Evolutionary conservation across 2,113 vertebrate species (phyloP), one percentile per base, ranked within the genome.

Genomic region (Nothobranchius kuhntae): DNA sequence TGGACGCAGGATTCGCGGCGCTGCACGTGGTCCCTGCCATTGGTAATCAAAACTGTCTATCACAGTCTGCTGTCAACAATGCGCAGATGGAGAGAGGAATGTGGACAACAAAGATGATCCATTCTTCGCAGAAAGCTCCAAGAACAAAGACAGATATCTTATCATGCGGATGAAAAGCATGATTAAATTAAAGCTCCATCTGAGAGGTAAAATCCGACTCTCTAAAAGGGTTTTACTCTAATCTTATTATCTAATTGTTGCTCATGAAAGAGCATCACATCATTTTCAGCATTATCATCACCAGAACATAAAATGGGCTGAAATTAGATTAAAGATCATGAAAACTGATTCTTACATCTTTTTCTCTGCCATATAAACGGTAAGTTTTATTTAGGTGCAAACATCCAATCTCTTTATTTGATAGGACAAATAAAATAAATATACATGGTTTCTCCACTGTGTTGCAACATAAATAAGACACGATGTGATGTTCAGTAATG

Each of bases 71-170:
- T 74, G 82, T 87, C 85, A 89, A 85, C 88, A 85, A 77, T 76
- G 65, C 74, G 82, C 87, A 86, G 87, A 85, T 82, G 77, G 77
- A 35, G 69, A 21, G 26, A 48, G 35, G 62, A 66, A 51, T 14
- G 68, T 77, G 75, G 38, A 40, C 66, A 75, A 88, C 82, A 84
- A 84, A 88, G 80, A 70, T 89, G 73, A 84, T 70, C 57, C 51
- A 55, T 57, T 60, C 42, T 42, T 57, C 26, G 1, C 21, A 55
- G 61, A 40, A 26, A 38, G 54, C 56, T 13, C 8, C 9, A 53
- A 67, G 78, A 81, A 87, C 81, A 71, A 69, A 72, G 47, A 53
- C 56, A 68, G 14, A 53, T 17, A 24, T 38, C 44, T 12, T 1
- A 12, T 50, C 53, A 35, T 9, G 35, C 9, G 36, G 13, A 30